These are phyloP conservation scores for Bombus waltoni DNA, from an alignment of 1,140 invertebrate genomes.

Conservation along the genomic window DNA sequence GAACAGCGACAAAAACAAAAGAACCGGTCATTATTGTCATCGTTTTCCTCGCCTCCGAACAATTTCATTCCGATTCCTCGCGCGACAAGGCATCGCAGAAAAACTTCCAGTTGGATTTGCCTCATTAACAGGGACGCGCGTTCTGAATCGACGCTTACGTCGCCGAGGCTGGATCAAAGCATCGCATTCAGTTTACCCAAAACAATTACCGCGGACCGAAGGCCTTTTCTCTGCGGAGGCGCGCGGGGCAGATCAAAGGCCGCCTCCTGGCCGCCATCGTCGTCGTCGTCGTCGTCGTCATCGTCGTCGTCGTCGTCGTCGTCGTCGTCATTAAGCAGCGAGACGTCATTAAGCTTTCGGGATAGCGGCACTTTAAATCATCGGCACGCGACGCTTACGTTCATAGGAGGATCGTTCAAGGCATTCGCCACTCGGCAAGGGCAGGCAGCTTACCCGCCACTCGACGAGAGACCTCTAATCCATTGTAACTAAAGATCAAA, in stretches of 20 bases:
- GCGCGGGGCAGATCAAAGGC: conserved; percentile 57
- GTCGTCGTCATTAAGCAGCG: conserved; percentile 64
- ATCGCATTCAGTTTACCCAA: conserved; percentile 65
- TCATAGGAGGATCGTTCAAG: conserved; percentile 37
- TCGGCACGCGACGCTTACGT: conserved; percentile 51
- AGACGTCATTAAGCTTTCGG: conserved; percentile 64
- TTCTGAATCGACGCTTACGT: conserved; percentile 50
- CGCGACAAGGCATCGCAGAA: conserved; percentile 4
- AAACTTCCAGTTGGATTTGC: conserved; percentile 52
- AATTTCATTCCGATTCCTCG: conserved; percentile 29
- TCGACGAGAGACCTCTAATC: conserved; percentile 38
- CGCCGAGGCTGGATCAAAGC: conserved; percentile 58
- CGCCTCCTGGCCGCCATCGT: not conserved
- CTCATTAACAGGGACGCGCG: conserved; percentile 56
- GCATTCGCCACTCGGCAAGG: not conserved
- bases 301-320: not conserved
- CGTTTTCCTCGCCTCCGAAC: conserved; percentile 29
- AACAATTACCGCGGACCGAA: conserved; percentile 64
- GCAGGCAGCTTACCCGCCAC: not conserved
- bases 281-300: too few species aligned
- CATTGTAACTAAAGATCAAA: conserved; percentile 68
- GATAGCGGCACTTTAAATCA: conserved; percentile 60
- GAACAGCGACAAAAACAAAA: not conserved
- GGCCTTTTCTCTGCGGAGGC: conserved; percentile 53
- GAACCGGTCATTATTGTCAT: conserved; percentile 50